Conservation (phyloP, 2,888 invertebrate species). For the Aquatica leii region DNA sequence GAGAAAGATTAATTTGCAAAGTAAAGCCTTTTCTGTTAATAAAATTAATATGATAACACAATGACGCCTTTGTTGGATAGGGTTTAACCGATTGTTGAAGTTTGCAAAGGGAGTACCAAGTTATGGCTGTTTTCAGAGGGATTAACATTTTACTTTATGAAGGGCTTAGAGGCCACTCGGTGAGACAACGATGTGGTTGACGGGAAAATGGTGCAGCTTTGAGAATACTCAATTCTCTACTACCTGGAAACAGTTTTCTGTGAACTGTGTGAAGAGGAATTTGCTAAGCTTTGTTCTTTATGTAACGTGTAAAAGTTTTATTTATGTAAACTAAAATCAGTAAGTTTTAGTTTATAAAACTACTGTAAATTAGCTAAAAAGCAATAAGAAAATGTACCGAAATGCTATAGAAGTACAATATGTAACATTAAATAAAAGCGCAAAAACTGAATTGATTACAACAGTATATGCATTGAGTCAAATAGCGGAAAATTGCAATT, state of each 20-base stretch:
- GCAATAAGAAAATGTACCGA: no score
- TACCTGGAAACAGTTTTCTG: constrained; percentile 35
- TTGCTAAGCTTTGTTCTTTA: constrained; percentile 40
- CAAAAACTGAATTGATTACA: constrained; percentile 26
- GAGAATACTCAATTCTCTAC: constrained; percentile 40
- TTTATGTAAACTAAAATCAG: no score
- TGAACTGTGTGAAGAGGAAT: constrained; percentile 23
- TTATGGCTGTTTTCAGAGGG: constrained; percentile 50
- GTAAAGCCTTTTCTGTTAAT: constrained; percentile 39
- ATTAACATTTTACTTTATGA: constrained; percentile 52
- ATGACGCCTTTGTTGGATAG: constrained; percentile 35
- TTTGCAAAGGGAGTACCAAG: constrained; percentile 41
- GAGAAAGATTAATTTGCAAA: constrained; percentile 39
- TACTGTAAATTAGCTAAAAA: no score
- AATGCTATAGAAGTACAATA: no score
- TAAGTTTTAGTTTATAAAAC: no score
- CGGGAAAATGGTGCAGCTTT: constrained; percentile 36
- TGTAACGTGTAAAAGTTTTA: constrained; percentile 5
- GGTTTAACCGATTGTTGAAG: constrained; percentile 36
- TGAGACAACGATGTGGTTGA: constrained; percentile 39
- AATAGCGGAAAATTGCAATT: constrained; percentile 16
- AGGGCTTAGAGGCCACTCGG: constrained; percentile 45
- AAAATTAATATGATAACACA: constrained; percentile 38
- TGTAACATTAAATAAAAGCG: not conserved
- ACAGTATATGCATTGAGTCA: constrained; percentile 9